Percentiles rank a stretch among this genome's conserved stretches.
Evolutionary conservation across 2,797 vertebrate species (phyloP).

Genomic region (Crenichthys baileyi): DNA sequence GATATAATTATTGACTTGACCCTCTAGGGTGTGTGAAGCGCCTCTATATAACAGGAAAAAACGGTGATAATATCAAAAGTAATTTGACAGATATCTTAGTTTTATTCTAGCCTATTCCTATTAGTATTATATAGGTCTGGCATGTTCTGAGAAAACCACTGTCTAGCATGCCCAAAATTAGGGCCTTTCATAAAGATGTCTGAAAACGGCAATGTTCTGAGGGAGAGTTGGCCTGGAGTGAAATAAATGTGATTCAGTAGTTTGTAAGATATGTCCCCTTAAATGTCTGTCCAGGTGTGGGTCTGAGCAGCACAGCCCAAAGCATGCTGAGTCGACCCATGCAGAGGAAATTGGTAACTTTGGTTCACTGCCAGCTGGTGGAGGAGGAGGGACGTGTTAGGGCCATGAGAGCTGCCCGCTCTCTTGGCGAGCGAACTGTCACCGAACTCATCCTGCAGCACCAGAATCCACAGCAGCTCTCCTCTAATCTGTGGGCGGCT

Average conservation of each 20-base stretch:
- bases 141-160: neutral
- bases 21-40: no score
- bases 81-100: neutral
- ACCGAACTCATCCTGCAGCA: slow-evolving; percentile 99
- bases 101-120: neutral
- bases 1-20: no score
- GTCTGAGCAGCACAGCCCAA: slow-evolving; percentile 94
- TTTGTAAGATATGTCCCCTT: neutral
- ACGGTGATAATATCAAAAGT: neutral
- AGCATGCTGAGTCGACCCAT: slow-evolving; percentile 97
- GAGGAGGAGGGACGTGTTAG: slow-evolving; percentile 97
- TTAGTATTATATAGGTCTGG: neutral
- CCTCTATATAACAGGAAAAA: no score
- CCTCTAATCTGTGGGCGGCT: slow-evolving; percentile 98
- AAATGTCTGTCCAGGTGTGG: slow-evolving; percentile 84
- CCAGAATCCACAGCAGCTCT: slow-evolving; percentile 98
- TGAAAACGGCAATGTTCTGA: neutral
- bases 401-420: slow-evolving; percentile 97
- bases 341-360: slow-evolving; percentile 96
- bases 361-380: slow-evolving; percentile 98
- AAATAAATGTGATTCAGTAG: neutral
- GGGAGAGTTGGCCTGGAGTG: no score
- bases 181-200: neutral
- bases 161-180: neutral
- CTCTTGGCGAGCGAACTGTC: slow-evolving; percentile 95